These are phyloP conservation scores for Suncus etruscus DNA, from an alignment of 2,113 vertebrate species.

Conservation along the genomic window DNA sequence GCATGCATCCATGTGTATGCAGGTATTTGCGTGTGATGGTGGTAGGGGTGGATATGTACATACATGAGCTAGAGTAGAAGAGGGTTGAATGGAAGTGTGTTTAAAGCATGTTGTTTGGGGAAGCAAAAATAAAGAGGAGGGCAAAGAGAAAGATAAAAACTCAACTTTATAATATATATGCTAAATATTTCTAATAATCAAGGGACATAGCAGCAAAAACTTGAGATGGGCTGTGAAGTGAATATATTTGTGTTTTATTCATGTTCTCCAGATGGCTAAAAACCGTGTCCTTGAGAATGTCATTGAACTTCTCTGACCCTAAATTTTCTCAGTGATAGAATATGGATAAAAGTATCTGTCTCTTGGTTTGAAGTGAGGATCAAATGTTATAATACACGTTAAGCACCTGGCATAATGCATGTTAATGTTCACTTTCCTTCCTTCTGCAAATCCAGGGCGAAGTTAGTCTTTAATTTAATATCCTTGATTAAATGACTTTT, in stretches of 20 bases:
- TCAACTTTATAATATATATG: constrained; percentile 43
- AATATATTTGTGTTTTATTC: constrained; percentile 63
- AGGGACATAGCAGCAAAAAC: constrained; percentile 38
- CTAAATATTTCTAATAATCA: constrained; percentile 58
- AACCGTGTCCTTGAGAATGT: constrained; percentile 59
- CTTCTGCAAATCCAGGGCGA: constrained; percentile 38
- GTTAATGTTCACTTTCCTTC: constrained; percentile 57
- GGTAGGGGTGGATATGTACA: neutral
- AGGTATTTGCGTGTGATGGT: neutral
- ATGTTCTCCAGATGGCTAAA: constrained; percentile 2
- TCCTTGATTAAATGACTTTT: constrained; percentile 60
- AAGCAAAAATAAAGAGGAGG: neutral
- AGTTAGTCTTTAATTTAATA: constrained; percentile 58
- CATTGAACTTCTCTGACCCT: constrained; percentile 60
- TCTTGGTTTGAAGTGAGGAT: constrained; percentile 53
- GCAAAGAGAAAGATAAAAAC: neutral
- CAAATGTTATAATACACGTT: constrained; percentile 29
- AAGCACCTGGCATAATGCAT: constrained; percentile 59
- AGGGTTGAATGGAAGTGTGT: neutral
- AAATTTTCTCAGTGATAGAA: constrained; percentile 44
- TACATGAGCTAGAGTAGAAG: neutral
- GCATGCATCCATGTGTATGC: neutral
- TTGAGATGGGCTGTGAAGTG: constrained; percentile 16
- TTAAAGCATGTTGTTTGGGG: no score
- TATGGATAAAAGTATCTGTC: constrained; percentile 38